Conservation (phyloP, 2,888 invertebrate species). For the Pasiphila rectangulata region DNA sequence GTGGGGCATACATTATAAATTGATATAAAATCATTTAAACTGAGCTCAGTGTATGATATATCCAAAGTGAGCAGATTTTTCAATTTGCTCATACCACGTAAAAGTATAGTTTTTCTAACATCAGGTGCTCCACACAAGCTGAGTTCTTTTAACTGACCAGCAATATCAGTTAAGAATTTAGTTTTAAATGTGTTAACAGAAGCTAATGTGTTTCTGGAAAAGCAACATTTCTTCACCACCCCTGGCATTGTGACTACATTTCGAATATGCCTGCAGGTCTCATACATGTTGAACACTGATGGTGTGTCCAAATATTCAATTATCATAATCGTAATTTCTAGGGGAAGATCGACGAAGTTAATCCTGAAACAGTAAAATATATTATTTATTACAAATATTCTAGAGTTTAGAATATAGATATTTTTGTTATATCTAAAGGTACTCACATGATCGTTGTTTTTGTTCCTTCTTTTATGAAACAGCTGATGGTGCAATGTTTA, state of each 20-base stretch:
- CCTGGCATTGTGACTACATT: constrained; percentile 44
- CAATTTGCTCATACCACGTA: constrained; percentile 48
- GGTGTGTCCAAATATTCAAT: constrained; percentile 49
- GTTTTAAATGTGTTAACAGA: constrained; percentile 49
- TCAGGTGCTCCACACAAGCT: constrained; percentile 55
- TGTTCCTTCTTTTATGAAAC: no score
- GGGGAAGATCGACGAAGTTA: constrained; percentile 48
- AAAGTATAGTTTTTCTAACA: constrained; percentile 46
- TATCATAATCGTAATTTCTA: constrained; percentile 63
- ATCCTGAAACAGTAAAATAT: constrained; percentile 36
- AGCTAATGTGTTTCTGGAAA: constrained; percentile 51
- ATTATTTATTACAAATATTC: not conserved
- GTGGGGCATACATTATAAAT: constrained; percentile 53
- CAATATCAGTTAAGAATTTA: constrained; percentile 52
- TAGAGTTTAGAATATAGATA: no score
- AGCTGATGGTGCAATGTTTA: no score
- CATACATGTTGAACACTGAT: constrained; percentile 47
- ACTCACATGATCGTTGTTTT: no score
- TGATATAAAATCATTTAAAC: constrained; percentile 52
- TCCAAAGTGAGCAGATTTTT: constrained; percentile 53
- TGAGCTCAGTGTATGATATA: constrained; percentile 60
- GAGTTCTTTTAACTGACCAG: constrained; percentile 47
- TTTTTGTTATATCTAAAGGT: no score
- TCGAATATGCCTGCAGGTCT: constrained; percentile 45
- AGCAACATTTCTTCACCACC: constrained; percentile 45